phyloP scores from a whole-genome alignment of 2,113 vertebrate species.

The Balaenoptera acutorostrata region DNA sequence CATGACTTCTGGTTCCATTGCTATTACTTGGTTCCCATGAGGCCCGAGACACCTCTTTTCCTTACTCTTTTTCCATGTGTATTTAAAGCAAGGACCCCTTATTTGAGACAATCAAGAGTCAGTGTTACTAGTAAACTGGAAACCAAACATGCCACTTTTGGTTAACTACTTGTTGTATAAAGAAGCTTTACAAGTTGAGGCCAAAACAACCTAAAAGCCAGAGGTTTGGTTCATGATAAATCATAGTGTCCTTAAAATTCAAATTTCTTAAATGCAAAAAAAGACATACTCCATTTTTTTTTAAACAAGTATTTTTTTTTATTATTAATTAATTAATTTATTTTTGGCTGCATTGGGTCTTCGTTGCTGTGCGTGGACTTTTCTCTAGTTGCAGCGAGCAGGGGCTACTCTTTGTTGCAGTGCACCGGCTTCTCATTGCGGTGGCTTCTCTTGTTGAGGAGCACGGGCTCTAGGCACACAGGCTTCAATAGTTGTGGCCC shows the following conservation, averaged over 20 bases:
- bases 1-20: background rate
- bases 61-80: background rate
- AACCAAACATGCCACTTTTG: background rate
- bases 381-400: too few relatives aligned
- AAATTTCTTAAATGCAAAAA: conserved; percentile 22
- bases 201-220: background rate
- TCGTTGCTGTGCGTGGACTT: too few relatives aligned
- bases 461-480: too few relatives aligned
- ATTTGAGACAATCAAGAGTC: background rate
- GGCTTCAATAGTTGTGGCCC: too few relatives aligned
- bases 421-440: too few relatives aligned
- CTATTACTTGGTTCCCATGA: background rate
- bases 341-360: too few relatives aligned
- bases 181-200: background rate
- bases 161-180: background rate
- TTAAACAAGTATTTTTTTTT: too few relatives aligned
- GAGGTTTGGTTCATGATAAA: background rate
- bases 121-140: background rate
- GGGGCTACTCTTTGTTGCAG: too few relatives aligned
- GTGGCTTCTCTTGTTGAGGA: too few relatives aligned
- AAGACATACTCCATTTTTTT: background rate
- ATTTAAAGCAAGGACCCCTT: background rate
- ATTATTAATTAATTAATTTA: too few relatives aligned
- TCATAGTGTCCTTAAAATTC: conserved; percentile 26
- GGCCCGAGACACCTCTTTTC: background rate